Base-by-base conservation (phyloP, 1,140 invertebrate species). In the Drosophila pseudoananassae region DNA sequence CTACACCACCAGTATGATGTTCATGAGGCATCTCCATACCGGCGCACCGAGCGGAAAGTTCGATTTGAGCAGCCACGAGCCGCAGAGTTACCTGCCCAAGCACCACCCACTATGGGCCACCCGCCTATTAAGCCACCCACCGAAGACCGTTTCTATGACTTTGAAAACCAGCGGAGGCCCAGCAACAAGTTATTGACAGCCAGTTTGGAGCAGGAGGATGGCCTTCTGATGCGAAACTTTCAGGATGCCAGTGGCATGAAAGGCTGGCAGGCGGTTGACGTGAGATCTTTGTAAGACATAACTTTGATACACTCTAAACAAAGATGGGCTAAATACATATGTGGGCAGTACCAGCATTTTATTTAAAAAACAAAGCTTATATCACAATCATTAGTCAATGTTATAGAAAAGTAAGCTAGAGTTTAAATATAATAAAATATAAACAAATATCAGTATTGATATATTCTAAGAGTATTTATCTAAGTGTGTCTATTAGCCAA, bases 101-200 rank as follows among this genome's bases (percentile, higher is more conserved):
- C 53, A 0, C 20, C 58, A 2, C 10, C 57, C 7, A 7, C 27
- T 15, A 38, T 12, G 9, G 3, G 8, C 23, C n/a, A 43, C 20
- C 4, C 52, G 15, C 40, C 43, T 6, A 46, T 36, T 4, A 76
- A 68, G n/a, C 54, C 45, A 29, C 59, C 52, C 1, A 56, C 51
- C 7, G 52, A 74, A n/a, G 91, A 92, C 77, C 72, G 77, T 2
- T 92, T 92, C 55, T 92, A 92, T 46, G 89, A 92, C 20, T 92
- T 76, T 64, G 91, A 92, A 10, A 90, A 84, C 40, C 63, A 89
- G 17, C 58, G 69, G 3, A 50, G 79, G 3, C 23, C 58, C 0
- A 68, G 54, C n/a, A 84, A 76, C 20, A 64, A 70, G 52, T 43
- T 70, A 14, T n/a, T 61, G 25, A 31, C 61, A 14, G 54, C 65